Evolutionary conservation across 2,797 vertebrate species (phyloP).

Genomic region (Platalea minor): DNA sequence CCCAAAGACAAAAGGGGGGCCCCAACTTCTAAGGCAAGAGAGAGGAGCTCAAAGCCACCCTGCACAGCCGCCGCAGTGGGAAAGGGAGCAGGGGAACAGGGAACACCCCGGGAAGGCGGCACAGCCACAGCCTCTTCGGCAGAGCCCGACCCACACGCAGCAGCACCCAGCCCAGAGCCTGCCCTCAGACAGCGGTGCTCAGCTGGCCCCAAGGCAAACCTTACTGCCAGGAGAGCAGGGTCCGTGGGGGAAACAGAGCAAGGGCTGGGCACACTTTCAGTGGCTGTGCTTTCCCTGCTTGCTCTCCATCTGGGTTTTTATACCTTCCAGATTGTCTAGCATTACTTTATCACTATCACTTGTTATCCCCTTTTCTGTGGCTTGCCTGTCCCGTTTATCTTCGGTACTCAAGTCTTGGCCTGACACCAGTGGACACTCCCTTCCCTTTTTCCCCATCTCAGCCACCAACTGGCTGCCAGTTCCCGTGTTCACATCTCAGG

Average conservation of each 20-base stretch:
- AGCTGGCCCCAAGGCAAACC: background rate
- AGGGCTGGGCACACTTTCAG: background rate
- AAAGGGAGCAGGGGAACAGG: background rate
- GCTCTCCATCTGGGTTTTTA: background rate
- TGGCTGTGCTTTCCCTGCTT: background rate
- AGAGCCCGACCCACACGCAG: background rate
- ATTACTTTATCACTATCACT: background rate
- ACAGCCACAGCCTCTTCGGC: background rate
- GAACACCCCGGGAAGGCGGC: background rate
- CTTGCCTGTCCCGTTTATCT: background rate
- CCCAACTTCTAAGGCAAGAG: background rate
- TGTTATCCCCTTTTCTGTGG: background rate
- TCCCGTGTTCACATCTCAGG: background rate
- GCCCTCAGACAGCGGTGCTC: background rate
- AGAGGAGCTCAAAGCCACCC: background rate
- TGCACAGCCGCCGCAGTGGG: accelerated
- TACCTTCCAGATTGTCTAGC: background rate
- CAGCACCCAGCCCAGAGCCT: background rate
- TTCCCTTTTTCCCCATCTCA: background rate
- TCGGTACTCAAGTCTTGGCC: background rate
- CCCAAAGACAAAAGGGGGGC: background rate
- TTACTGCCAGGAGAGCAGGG: background rate
- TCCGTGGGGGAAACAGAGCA: background rate
- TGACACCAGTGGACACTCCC: background rate
- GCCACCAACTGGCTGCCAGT: background rate